Conservation (phyloP, 2,797 vertebrate species). For the Catharus ustulatus region DNA sequence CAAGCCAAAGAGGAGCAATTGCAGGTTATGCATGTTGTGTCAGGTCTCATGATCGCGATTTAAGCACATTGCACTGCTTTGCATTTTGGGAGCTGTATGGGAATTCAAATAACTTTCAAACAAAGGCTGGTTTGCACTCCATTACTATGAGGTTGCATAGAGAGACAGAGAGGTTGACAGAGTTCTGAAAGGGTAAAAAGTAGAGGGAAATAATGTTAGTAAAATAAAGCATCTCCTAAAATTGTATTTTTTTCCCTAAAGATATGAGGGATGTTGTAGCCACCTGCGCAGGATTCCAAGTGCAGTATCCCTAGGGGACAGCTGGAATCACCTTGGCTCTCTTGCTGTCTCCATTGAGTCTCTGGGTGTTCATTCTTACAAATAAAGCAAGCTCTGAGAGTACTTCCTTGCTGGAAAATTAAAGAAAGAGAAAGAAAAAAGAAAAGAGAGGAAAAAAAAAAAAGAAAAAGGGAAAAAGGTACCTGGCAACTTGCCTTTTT, state of each 20-base stretch:
- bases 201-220: accelerated
- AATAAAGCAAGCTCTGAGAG: accelerated
- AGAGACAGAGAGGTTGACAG: neutral
- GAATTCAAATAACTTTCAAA: neutral
- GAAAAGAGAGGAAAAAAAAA: accelerated
- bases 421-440: neutral
- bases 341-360: neutral
- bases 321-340: neutral
- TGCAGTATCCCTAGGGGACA: neutral
- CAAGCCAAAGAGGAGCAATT: neutral
- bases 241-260: neutral
- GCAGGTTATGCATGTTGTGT: neutral
- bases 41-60: neutral
- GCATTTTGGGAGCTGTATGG: neutral
- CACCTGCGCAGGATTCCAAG: neutral
- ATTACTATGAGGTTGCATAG: neutral
- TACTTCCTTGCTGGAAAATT: neutral
- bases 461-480: accelerated
- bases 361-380: neutral
- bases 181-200: neutral
- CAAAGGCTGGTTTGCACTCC: neutral
- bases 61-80: neutral
- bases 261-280: accelerated
- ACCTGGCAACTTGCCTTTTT: accelerated
- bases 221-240: neutral